phyloP scores from a whole-genome alignment of 2,888 invertebrate species.

The Odontothrips loti region DNA sequence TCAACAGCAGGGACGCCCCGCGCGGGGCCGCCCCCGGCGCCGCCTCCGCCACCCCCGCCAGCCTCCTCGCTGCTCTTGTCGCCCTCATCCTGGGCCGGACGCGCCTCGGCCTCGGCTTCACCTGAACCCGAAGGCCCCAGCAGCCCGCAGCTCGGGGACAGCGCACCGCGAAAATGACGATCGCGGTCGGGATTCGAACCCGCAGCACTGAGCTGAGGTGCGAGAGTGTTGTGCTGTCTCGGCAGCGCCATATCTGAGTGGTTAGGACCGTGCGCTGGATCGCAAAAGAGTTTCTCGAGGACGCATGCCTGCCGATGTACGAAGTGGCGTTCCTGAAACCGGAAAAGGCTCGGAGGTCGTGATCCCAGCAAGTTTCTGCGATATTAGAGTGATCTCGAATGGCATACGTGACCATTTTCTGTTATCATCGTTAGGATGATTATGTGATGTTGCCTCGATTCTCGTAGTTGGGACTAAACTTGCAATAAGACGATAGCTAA shows the following conservation, averaged over 20 bases:
- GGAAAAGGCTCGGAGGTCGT: not conserved
- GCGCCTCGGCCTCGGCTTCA: not conserved
- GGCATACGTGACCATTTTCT: not conserved
- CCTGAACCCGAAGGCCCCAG: not conserved
- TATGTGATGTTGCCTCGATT: not conserved
- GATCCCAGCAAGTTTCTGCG: not conserved
- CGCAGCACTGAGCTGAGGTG: not conserved
- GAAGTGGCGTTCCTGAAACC: no score
- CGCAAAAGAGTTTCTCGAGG: no score
- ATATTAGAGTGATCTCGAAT: not conserved
- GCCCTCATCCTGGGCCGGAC: not conserved
- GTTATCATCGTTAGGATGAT: not conserved
- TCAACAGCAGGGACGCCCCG: constrained; percentile 36
- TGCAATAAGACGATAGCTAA: not conserved
- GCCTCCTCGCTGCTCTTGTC: not conserved
- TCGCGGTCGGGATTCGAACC: not conserved
- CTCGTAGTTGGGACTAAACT: not conserved
- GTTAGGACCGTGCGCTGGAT: no score
- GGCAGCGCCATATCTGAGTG: not conserved
- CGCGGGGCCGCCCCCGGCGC: not conserved
- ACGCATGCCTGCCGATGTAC: no score
- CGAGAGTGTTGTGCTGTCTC: not conserved
- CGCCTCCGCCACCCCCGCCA: not conserved
- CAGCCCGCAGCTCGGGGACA: not conserved
- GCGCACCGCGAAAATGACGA: not conserved